Evolutionary conservation across 2,888 invertebrate genomes (phyloP), one percentile per base, ranked within the genome.

Genomic region (Molanna angustata): DNA sequence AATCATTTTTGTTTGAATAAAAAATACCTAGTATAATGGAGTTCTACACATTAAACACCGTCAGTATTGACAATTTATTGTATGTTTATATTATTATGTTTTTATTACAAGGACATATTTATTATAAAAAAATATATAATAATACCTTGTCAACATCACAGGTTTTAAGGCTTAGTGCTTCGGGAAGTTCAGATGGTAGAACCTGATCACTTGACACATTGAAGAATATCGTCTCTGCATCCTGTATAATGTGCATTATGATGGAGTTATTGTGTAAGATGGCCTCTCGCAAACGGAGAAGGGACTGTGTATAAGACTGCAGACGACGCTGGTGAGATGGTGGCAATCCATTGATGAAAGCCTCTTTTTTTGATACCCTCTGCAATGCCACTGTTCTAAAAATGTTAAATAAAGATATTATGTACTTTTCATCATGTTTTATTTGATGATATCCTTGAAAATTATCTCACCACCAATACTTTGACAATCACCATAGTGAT

Each of bases 161-260:
- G 3, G 35, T 22, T 20, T 43, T 43, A 18, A 43, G 50, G 3
- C n/a, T 17, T 11, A 20, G 47, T n/a, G 22, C 16, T 4, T 11
- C 13, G 16, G 1, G 20, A 17, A 7, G 32, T 60, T 63, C 66
- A 64, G 32, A 39, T 27, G 19, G 31, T 20, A 39, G 13, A 27
- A 37, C 21, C 20, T 49, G 37, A 13, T 48, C 37, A 42, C 67
- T 72, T 53, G 65, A 68, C 31, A 83, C 84, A 67, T 92, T 94
- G 68, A 89, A 90, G 68, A 94, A 93, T 74, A 94, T 87, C 27
- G 82, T 82, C 42, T 87, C 83, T n/a, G 87, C 90, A 68, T 91
- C 84, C 66, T 85, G 80, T 37, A 90, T 82, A 35, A 94, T 87
- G 18, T 85, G 69, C 54, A 86, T 84, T 3, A 85, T 83, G 16